phyloP scores from a whole-genome alignment of 2,113 vertebrate genomes.

The Aplodontia rufa region DNA sequence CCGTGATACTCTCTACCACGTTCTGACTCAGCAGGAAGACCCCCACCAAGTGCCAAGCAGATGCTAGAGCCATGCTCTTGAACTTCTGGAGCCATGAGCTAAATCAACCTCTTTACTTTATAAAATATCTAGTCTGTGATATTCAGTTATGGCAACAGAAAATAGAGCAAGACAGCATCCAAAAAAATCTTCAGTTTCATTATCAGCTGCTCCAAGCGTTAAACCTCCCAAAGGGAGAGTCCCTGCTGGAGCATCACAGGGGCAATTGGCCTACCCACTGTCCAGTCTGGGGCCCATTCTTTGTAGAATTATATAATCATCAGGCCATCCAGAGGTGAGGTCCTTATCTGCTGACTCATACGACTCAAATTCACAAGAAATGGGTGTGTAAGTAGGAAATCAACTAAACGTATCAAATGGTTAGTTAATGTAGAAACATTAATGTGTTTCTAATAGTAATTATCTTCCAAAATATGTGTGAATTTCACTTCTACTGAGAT shows the following conservation, averaged over 20 bases:
- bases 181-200: neutral
- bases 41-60: neutral
- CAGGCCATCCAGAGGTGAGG: neutral
- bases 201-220: neutral
- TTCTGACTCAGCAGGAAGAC: no score
- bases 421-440: neutral
- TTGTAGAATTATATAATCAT: neutral
- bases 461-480: no score
- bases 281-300: neutral
- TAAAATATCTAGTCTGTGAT: no score
- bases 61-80: no score
- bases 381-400: neutral
- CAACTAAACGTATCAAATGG: neutral
- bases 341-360: neutral
- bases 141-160: neutral
- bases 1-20: neutral
- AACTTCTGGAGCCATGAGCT: no score
- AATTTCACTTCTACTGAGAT: neutral
- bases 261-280: neutral
- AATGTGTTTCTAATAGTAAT: no score
- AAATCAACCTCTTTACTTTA: no score
- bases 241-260: neutral
- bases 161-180: neutral
- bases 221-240: neutral
- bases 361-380: neutral